These are phyloP conservation scores for Enhydra lutris DNA, from an alignment of 2,113 vertebrate genomes.

Conservation along the genomic window DNA sequence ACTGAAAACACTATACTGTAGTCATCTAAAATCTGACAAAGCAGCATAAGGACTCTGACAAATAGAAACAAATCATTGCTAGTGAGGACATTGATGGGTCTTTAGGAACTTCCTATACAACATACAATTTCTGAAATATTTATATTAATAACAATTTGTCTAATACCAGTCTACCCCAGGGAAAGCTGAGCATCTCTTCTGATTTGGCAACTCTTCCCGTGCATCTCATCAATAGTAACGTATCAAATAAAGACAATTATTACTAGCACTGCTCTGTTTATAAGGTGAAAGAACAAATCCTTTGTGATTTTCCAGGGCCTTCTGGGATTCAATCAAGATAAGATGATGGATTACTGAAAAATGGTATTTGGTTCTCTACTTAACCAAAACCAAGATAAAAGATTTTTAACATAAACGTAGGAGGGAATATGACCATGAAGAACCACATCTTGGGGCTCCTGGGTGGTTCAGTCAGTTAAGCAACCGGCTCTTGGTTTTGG, in stretches of 20 bases:
- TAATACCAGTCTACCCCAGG: not conserved
- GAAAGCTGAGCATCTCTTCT: not conserved
- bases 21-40: not conserved
- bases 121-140: constrained; percentile 25
- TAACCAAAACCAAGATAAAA: constrained; percentile 29
- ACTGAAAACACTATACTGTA: not conserved
- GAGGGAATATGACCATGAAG: not conserved
- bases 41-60: not conserved
- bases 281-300: constrained; percentile 8
- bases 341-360: constrained; percentile 28
- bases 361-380: constrained; percentile 4
- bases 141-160: constrained; percentile 28
- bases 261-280: not conserved
- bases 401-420: constrained; percentile 4
- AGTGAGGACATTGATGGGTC: not conserved
- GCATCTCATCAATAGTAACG: not conserved
- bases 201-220: constrained; percentile 4
- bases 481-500: not conserved
- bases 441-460: not conserved
- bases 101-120: not conserved
- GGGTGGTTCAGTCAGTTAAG: not conserved
- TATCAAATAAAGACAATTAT: constrained; percentile 3
- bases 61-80: not conserved
- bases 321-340: constrained; percentile 6
- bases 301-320: not conserved